Conservation (phyloP, 2,113 vertebrate genomes). For the Thunnus thynnus region DNA sequence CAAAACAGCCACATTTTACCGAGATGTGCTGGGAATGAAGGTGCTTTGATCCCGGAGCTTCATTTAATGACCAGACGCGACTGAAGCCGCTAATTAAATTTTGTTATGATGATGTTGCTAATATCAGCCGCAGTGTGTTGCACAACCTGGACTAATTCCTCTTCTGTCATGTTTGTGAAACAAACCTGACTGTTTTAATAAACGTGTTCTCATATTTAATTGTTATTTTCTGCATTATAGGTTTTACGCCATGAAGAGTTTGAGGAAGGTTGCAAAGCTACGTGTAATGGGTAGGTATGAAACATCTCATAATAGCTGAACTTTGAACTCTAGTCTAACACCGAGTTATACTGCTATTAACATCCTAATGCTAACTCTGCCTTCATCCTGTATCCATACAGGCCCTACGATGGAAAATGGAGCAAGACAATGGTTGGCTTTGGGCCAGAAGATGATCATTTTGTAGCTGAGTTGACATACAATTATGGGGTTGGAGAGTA, state of each 20-base stretch:
- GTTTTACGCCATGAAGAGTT: slow-evolving; percentile 97
- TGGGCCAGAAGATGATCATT: slow-evolving; percentile 93
- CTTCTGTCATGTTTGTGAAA: not conserved
- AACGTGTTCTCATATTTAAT: not conserved
- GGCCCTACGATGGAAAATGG: slow-evolving; percentile 98
- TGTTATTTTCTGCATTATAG: slow-evolving; percentile 71
- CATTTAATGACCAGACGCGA: not conserved
- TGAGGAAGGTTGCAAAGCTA: slow-evolving; percentile 96
- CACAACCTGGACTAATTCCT: not conserved
- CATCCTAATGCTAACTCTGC: not conserved
- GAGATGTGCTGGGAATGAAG: slow-evolving; percentile 94
- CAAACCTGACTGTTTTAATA: not conserved
- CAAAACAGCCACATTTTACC: slow-evolving; percentile 89
- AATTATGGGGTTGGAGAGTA: slow-evolving; percentile 96
- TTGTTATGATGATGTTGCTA: not conserved
- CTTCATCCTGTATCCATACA: slow-evolving; percentile 56
- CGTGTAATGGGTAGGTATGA: slow-evolving; percentile 92
- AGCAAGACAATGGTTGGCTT: slow-evolving; percentile 99
- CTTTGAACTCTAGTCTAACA: slow-evolving; percentile 24
- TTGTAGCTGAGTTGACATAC: slow-evolving; percentile 96
- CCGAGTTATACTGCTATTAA: not conserved
- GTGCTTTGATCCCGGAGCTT: slow-evolving; percentile 71
- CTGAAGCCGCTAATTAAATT: not conserved
- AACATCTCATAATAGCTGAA: slow-evolving; percentile 6
- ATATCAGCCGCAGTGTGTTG: not conserved